A percentile compares a stretch with the other conserved stretches of the same genome.
These are phyloP conservation scores for Gnathonemus echidnorhynchus DNA, from an alignment of 2,113 vertebrate genomes.

Conservation along the genomic window DNA sequence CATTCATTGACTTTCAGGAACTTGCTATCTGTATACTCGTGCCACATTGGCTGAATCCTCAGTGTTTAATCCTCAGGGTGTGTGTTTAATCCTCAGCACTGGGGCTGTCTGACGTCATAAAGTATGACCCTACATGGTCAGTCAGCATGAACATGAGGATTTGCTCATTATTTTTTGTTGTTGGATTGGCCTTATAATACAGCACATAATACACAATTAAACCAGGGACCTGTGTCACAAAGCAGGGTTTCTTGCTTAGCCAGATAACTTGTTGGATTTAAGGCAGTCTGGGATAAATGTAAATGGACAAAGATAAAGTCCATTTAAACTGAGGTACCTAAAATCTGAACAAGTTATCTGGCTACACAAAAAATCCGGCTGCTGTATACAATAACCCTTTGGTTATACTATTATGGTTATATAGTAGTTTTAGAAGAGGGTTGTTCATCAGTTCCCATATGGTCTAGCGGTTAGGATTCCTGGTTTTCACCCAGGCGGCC, in stretches of 20 bases:
- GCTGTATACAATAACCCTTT: background rate
- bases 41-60: background rate
- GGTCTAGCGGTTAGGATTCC: constrained; percentile 93
- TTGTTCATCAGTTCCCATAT: constrained; percentile 64
- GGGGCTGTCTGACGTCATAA: background rate
- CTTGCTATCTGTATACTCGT: background rate
- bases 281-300: background rate
- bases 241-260: background rate
- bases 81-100: background rate
- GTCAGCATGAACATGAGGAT: background rate
- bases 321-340: background rate
- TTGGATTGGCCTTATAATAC: background rate
- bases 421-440: accelerated
- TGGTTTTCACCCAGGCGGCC: constrained; percentile 92
- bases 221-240: background rate
- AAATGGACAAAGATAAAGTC: background rate
- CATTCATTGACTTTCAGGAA: background rate
- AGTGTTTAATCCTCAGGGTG: background rate
- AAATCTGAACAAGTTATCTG: background rate
- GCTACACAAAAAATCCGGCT: background rate
- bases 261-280: background rate
- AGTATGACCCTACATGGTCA: background rate
- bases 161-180: background rate
- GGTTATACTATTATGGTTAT: too few relatives aligned
- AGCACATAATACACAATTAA: background rate